Evolutionary conservation across 1,140 invertebrate species (phyloP).

Genomic region (Drosophila rhopaloa): DNA sequence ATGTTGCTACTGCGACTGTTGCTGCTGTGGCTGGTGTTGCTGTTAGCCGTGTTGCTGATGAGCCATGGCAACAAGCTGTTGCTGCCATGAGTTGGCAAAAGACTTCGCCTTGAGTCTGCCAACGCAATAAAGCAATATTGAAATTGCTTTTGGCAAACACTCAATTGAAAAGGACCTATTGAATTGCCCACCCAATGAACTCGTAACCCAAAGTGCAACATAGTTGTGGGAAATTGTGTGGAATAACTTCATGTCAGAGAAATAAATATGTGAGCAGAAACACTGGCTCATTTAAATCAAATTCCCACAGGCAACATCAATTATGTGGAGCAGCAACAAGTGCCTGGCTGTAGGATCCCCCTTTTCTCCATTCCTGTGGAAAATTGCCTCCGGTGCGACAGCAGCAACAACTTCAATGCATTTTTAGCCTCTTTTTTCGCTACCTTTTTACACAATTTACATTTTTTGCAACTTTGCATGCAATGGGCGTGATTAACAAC

Average conservation of each 20-base stretch:
- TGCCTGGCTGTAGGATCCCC: conserved; percentile 27
- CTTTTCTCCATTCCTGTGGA: conserved; percentile 52
- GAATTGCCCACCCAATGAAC: conserved; percentile 14
- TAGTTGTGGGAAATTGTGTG: conserved; percentile 52
- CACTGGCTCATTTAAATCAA: conserved; percentile 53
- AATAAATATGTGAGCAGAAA: conserved; percentile 18
- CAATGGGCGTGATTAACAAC: conserved; percentile 67
- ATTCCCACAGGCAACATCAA: conserved; percentile 64
- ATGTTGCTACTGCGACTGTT: conserved; percentile 26
- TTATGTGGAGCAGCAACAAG: conserved; percentile 70
- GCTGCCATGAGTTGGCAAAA: conserved; percentile 48
- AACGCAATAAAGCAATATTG: conserved; percentile 34
- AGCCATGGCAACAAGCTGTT: conserved; percentile 40
- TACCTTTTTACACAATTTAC: conserved; percentile 54
- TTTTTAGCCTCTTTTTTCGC: conserved; percentile 49
- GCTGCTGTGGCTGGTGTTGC: conserved; percentile 3
- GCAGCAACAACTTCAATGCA: conserved; percentile 55
- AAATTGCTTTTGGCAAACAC: conserved; percentile 48
- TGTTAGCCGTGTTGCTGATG: conserved; percentile 27
- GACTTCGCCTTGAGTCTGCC: conserved; percentile 11
- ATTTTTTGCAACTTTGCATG: conserved; percentile 61
- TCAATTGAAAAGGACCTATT: conserved; percentile 45
- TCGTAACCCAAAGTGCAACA: conserved; percentile 30
- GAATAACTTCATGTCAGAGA: conserved; percentile 36
- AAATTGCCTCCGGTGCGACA: conserved; percentile 73